Evolutionary conservation across 2,113 vertebrate species (phyloP), one percentile per base, ranked within the genome.

Genomic region (Microcebus jonahi): DNA sequence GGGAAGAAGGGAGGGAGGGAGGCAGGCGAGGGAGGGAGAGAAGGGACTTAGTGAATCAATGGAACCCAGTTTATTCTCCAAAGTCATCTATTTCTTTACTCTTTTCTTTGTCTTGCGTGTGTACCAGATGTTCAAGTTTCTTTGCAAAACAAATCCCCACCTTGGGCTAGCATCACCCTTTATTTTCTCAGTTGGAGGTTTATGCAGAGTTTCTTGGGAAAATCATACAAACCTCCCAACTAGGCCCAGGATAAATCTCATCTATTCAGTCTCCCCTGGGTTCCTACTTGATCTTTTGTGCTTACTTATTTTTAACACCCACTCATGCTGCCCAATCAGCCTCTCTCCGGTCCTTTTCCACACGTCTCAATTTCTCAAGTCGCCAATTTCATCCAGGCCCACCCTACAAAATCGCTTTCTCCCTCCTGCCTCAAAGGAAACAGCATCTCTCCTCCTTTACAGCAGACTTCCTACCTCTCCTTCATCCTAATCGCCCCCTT

Each of bases 331-430:
- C 20, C 42, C 31, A 50, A 17, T 73, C 12, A 31, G 45, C 55
- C 17, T 48, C 63, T 48, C 48, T 57, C 42, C 11, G 8, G 6
- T 20, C 48, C 15, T 55, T 55, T 45, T 50, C 8, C 27, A 18
- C 1, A 27, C 4, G 13, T 63, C 23, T 55, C 61, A 8, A 2
- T n/a, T 65, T 82, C 67, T 82, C 53, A 57, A 63, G 36, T 36
- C 39, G 42, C 21, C 17, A 11, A 8, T 25, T 61, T 68, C 14
- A 71, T 34, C 53, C 13, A 18, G 3, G 8, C 12, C 15, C n/a
- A 45, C 53, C 59, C 59, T 50, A 39, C 67, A 81, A 94, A 82
- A 80, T 45, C 9, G 39, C 75, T 65, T 42, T 88, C 45, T 92
- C 45, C 17, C 68, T 34, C 29, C n/a, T 45, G n/a, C 61, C 76